Evolutionary conservation across 2,888 invertebrate genomes (phyloP).

Genomic region (Vanessa cardui): DNA sequence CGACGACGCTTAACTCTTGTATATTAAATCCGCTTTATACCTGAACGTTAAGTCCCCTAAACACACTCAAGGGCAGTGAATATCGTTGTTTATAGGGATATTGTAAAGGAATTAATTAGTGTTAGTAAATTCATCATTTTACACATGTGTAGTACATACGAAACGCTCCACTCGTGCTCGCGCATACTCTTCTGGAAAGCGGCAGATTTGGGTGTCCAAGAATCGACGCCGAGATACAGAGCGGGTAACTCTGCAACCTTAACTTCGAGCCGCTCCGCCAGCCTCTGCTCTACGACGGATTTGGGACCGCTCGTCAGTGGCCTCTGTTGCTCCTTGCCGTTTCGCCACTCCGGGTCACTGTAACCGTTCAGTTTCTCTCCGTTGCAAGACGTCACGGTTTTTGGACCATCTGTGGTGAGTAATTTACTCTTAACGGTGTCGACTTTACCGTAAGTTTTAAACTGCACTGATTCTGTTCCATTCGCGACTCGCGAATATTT

Average conservation of each 20-base stretch:
- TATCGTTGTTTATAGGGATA: constrained; percentile 22
- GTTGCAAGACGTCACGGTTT: constrained; percentile 78
- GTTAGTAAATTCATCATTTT: constrained; percentile 52
- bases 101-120: constrained; percentile 25
- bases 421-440: constrained; percentile 80
- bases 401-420: constrained; percentile 77
- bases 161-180: constrained; percentile 83
- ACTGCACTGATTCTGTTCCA: constrained; percentile 79
- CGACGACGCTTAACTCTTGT: constrained; percentile 38
- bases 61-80: constrained; percentile 35
- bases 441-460: constrained; percentile 76
- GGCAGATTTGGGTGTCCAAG: constrained; percentile 89
- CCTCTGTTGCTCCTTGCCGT: constrained; percentile 65
- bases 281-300: constrained; percentile 74
- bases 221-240: constrained; percentile 87
- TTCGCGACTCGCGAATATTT: constrained; percentile 81
- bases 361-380: constrained; percentile 75
- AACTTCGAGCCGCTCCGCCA: constrained; percentile 78
- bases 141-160: constrained; percentile 68
- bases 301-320: constrained; percentile 73
- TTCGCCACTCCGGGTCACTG: constrained; percentile 64
- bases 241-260: constrained; percentile 85
- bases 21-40: constrained; percentile 25
- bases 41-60: constrained; percentile 36
- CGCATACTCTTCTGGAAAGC: constrained; percentile 82